Evolutionary conservation across 2,113 vertebrate genomes (phyloP).

Genomic region (Cyprinodon variegatus): DNA sequence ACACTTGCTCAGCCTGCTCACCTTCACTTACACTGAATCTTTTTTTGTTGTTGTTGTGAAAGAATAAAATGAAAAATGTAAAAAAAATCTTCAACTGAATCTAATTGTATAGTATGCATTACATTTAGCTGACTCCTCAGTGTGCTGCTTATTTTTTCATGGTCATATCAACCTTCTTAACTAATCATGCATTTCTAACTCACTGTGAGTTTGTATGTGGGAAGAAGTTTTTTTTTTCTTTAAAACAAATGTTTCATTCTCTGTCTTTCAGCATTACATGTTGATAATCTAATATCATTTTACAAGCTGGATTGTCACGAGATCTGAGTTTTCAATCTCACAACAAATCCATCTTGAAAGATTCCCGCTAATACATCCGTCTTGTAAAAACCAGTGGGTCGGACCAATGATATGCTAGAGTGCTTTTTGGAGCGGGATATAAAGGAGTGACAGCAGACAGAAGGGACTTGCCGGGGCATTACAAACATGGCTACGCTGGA

Average conservation of each 20-base stretch:
- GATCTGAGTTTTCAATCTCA: too few relatives aligned
- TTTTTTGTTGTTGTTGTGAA: neutral
- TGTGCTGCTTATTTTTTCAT: neutral
- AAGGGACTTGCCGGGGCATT: too few relatives aligned
- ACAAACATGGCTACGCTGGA: too few relatives aligned
- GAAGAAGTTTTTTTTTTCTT: neutral
- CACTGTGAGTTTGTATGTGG: neutral
- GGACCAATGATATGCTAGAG: too few relatives aligned
- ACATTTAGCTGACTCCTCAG: neutral
- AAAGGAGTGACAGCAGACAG: too few relatives aligned
- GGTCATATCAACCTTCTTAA: neutral
- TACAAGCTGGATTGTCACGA: too few relatives aligned
- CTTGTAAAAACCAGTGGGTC: too few relatives aligned
- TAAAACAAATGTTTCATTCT: neutral
- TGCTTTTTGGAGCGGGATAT: too few relatives aligned
- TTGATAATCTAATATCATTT: neutral
- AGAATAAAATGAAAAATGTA: neutral
- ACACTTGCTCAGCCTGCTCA: constrained; percentile 11
- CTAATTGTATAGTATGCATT: neutral
- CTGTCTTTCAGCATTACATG: neutral
- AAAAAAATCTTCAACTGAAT: neutral
- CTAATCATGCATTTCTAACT: neutral
- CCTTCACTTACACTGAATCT: constrained; percentile 13
- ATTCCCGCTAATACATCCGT: too few relatives aligned
- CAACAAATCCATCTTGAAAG: too few relatives aligned